Conservation (phyloP, 2,797 vertebrate species). For the Danio choprae region DNA sequence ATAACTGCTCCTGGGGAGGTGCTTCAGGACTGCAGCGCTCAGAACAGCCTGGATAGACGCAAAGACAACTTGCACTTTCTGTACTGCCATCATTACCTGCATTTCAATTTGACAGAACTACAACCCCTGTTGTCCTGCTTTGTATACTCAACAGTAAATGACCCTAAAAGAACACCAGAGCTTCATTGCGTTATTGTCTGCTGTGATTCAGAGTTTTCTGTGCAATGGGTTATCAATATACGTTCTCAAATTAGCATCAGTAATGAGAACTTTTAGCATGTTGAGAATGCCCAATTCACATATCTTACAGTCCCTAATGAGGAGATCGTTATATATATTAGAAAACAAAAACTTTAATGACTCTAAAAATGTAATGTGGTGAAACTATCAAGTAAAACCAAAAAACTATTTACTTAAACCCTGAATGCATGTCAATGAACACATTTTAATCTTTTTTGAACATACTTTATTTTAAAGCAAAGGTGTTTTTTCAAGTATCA, state of each 20-base stretch:
- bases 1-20: slow-evolving; percentile 48
- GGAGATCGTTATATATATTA: not conserved
- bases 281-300: not conserved
- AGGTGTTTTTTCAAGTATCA: not conserved
- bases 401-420: not conserved
- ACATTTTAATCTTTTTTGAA: not conserved
- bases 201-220: not conserved
- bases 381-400: not conserved
- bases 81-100: slow-evolving; percentile 20
- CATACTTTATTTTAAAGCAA: too few species aligned
- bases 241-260: not conserved
- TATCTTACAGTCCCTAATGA: not conserved
- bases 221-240: not conserved
- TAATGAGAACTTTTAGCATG: not conserved
- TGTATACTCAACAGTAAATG: not conserved
- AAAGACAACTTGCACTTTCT: slow-evolving; percentile 28
- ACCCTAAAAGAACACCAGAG: not conserved
- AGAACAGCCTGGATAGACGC: slow-evolving; percentile 41
- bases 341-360: too few species aligned
- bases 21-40: slow-evolving; percentile 18
- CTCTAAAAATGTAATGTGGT: not conserved
- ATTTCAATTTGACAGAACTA: not conserved
- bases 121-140: not conserved
- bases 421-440: not conserved
- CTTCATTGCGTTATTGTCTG: not conserved